These are phyloP conservation scores for Gorsachius goisagi DNA, from an alignment of 2,113 vertebrate species.

Conservation along the genomic window DNA sequence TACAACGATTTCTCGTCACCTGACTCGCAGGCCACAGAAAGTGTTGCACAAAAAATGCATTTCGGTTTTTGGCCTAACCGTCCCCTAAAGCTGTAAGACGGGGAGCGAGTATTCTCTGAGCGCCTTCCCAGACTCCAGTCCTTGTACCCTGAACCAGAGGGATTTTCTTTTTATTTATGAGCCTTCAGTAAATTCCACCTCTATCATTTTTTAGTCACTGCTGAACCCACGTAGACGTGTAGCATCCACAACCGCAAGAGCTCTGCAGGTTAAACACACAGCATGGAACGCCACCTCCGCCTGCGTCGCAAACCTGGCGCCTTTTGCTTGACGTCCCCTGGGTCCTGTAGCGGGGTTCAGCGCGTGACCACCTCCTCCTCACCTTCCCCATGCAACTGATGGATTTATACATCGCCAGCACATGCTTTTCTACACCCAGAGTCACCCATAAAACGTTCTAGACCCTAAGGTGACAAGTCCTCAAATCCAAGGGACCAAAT, in stretches of 20 bases:
- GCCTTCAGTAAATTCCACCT: neutral
- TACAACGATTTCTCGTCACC: neutral
- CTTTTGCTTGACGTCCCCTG: neutral
- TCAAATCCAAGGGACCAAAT: neutral
- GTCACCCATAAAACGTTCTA: neutral
- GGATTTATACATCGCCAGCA: neutral
- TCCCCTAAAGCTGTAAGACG: neutral
- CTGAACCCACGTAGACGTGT: neutral
- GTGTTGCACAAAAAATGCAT: neutral
- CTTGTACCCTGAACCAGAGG: neutral
- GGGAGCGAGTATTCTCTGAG: neutral
- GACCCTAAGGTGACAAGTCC: neutral
- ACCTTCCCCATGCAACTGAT: neutral
- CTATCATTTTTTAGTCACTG: neutral
- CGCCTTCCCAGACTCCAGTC: neutral
- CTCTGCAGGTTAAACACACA: neutral
- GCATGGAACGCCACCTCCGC: neutral
- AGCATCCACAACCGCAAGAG: neutral
- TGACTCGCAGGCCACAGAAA: neutral
- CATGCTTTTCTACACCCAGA: neutral
- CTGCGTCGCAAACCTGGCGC: neutral
- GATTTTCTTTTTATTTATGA: neutral
- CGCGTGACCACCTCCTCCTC: neutral
- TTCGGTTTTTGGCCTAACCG: neutral
- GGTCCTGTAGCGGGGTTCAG: neutral